phyloP scores from a whole-genome alignment of 2,888 invertebrate species.

The Eristalis pertinax region DNA sequence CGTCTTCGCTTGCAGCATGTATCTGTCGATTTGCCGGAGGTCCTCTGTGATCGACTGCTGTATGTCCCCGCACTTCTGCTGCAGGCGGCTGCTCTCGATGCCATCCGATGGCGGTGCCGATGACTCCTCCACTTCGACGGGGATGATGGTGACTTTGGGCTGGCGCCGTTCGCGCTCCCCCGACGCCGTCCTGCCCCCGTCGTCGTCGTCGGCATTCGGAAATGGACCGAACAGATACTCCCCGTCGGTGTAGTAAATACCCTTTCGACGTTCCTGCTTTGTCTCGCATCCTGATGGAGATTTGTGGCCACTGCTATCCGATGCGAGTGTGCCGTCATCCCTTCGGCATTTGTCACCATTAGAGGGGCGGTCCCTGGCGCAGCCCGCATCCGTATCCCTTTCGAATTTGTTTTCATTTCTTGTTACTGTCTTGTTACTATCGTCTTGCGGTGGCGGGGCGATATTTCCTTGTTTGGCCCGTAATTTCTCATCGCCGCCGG shows the following conservation, averaged over 20 bases:
- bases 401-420: conserved; percentile 68
- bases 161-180: conserved; percentile 24
- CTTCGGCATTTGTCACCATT: conserved; percentile 66
- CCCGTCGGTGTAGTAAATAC: conserved; percentile 76
- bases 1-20: conserved; percentile 79
- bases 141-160: conserved; percentile 64
- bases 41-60: conserved; percentile 80
- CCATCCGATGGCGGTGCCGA: conserved; percentile 12
- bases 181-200: conserved; percentile 3
- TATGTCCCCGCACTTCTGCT: conserved; percentile 78
- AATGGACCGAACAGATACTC: conserved; percentile 75
- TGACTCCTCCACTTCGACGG: conserved; percentile 56
- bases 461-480: conserved; percentile 67
- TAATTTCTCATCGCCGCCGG: conserved; percentile 47
- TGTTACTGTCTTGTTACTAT: conserved; percentile 62
- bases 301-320: conserved; percentile 54
- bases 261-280: conserved; percentile 71
- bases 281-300: conserved; percentile 59
- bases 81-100: conserved; percentile 76
- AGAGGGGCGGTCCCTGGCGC: conserved; percentile 39
- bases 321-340: conserved; percentile 31
- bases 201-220: conserved; percentile 36
- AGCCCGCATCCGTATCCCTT: conserved; percentile 33
- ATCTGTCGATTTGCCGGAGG: conserved; percentile 79
- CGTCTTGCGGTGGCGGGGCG: conserved; percentile 29